Percentiles rank a stretch among this genome's conserved stretches.
Evolutionary conservation across 2,888 invertebrate genomes (phyloP).

Genomic region (Latheticus oryzae): DNA sequence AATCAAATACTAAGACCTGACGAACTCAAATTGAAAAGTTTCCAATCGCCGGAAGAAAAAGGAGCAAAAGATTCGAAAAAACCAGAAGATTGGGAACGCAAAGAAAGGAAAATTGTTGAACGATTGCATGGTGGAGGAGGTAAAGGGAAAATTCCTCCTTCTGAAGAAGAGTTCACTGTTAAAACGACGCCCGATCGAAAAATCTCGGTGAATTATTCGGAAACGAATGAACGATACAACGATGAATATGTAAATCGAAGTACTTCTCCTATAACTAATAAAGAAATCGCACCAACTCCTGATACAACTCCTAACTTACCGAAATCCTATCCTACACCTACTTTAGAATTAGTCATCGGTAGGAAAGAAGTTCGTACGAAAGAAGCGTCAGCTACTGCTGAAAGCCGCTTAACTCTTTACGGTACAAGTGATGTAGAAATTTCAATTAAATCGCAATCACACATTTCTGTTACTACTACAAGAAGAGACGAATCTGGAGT

Average conservation of each 20-base stretch:
- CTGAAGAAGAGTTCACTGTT: slow-evolving; percentile 53
- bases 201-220: slow-evolving; percentile 49
- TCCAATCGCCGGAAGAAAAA: slow-evolving; percentile 64
- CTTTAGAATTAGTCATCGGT: slow-evolving; percentile 68
- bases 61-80: slow-evolving; percentile 64
- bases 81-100: slow-evolving; percentile 65
- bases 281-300: slow-evolving; percentile 58
- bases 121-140: slow-evolving; percentile 64
- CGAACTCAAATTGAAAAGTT: slow-evolving; percentile 56
- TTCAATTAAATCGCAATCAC: slow-evolving; percentile 68
- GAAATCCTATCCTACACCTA: slow-evolving; percentile 52
- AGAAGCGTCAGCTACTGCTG: slow-evolving; percentile 68
- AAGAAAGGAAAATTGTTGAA: slow-evolving; percentile 62
- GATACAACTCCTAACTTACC: slow-evolving; percentile 46
- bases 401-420: slow-evolving; percentile 68
- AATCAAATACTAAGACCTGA: slow-evolving; percentile 58
- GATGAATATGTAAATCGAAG: slow-evolving; percentile 59
- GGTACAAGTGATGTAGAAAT: slow-evolving; percentile 69
- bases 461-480: slow-evolving; percentile 66
- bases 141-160: slow-evolving; percentile 55
- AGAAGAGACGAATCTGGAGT: slow-evolving; percentile 64
- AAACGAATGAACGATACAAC: slow-evolving; percentile 27
- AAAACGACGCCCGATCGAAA: slow-evolving; percentile 54
- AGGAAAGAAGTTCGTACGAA: slow-evolving; percentile 68
- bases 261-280: slow-evolving; percentile 64